Evolutionary conservation across 2,888 invertebrate species (phyloP).

Genomic region (Lasioglossum pauxillum): DNA sequence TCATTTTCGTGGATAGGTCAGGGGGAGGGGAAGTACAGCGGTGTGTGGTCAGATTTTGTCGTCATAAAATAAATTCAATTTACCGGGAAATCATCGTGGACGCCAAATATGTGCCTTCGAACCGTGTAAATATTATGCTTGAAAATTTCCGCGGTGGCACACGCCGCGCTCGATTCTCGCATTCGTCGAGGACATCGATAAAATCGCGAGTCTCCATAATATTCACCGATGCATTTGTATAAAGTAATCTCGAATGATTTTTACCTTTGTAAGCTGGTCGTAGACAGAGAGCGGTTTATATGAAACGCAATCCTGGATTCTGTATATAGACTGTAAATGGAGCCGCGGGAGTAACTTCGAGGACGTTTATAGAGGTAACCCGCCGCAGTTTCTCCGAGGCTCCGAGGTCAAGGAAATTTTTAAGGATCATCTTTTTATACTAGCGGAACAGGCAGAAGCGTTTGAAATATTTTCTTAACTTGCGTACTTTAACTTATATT

Average conservation of each 20-base stretch:
- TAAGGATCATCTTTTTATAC: conserved; percentile 8
- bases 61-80: background rate
- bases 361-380: too few species aligned
- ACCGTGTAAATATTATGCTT: conserved; percentile 3
- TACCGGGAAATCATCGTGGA: background rate
- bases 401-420: background rate
- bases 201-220: background rate
- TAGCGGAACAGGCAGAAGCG: background rate
- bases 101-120: background rate
- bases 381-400: background rate
- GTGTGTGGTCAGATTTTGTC: too few species aligned
- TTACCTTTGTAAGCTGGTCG: too few species aligned
- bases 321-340: background rate
- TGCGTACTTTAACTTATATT: conserved; percentile 5
- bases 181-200: background rate
- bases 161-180: background rate
- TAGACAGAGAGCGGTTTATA: background rate
- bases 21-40: too few species aligned
- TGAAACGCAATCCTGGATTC: background rate
- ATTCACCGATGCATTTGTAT: background rate
- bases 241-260: too few species aligned
- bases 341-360: background rate
- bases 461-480: conserved; percentile 1
- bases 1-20: background rate
- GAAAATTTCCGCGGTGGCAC: background rate